Evolutionary conservation across 2,113 vertebrate species (phyloP), one percentile per base, ranked within the genome.

Genomic region (Myotis davidii): DNA sequence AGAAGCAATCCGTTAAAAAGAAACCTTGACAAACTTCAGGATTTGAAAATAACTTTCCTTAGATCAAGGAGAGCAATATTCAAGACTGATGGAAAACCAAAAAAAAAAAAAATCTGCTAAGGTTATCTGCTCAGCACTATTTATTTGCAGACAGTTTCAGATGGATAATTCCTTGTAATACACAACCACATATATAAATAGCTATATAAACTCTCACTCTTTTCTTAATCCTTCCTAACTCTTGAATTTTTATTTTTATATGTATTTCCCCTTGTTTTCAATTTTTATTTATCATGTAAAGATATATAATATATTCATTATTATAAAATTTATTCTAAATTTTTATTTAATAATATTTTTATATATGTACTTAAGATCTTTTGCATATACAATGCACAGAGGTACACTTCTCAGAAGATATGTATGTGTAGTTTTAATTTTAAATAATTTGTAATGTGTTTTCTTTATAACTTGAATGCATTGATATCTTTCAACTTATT

Each of bases 21-120:
- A 98, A 98, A 96, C 84, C 79, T 97, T 98, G 97, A 91, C 92
- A 98, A 97, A 97, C 79, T 97, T 96, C 94, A 95, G 87, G 95
- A 96, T 97, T 98, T 97, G 97, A 98, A 98, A 98, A 98, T 97
- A 98, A 97, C 95, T 97, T 97, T 96, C 74, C 94, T 95, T 95
- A 97, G 94, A 97, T 98, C 84, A 97, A 98, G 93, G 83, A 95
- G 64, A 96, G 88, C 89, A 98, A 97, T 98, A 97, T 97, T 97
- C 84, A 96, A 92, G 81, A 95, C 81, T 95, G 92, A 98, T 97
- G 94, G 95, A 97, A 97, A 92, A 45, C 20, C 42, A 0, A 17
- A 91, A 64, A 90, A 21, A 29, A 16, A 27, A 9, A 10, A n/a
- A 42, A 54, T 96, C 86, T 96, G 88, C 96, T 97, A 97, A 97